Evolutionary conservation across 2,113 vertebrate genomes (phyloP).

Genomic region (Pipa parva): DNA sequence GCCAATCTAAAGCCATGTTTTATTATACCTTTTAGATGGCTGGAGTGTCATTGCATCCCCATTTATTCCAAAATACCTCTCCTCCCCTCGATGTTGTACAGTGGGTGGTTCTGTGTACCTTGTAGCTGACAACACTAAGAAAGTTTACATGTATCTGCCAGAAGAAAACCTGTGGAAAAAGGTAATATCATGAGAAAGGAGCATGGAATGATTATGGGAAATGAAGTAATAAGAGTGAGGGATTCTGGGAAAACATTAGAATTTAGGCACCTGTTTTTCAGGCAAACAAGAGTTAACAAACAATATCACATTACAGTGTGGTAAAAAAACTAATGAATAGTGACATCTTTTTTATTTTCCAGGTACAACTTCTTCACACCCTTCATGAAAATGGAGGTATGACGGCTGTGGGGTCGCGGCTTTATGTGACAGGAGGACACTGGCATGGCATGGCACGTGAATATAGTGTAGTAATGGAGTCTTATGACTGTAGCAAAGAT

Average conservation of each 20-base stretch:
- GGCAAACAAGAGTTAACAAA: too few species aligned
- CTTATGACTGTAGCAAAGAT: constrained; percentile 72
- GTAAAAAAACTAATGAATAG: too few species aligned
- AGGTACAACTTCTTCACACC: constrained; percentile 89
- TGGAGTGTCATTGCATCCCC: constrained; percentile 87
- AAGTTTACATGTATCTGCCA: constrained; percentile 82
- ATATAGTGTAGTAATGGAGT: constrained; percentile 90
- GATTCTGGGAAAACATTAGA: too few species aligned
- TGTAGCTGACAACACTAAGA: constrained; percentile 95
- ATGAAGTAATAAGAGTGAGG: too few species aligned
- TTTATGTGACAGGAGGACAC: constrained; percentile 86
- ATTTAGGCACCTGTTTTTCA: too few species aligned
- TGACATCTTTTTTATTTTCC: background rate
- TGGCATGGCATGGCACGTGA: constrained; percentile 95
- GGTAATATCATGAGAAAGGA: constrained; percentile 57
- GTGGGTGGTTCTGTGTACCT: constrained; percentile 82
- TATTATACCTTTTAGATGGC: constrained; percentile 63
- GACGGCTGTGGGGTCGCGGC: constrained; percentile 68
- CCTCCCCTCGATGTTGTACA: constrained; percentile 79
- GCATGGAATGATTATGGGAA: too few species aligned
- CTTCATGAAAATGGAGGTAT: constrained; percentile 91
- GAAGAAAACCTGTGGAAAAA: constrained; percentile 95
- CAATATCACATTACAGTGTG: too few species aligned
- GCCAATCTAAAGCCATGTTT: too few species aligned
- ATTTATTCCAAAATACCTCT: constrained; percentile 95